Percentiles rank a stretch among this genome's conserved stretches.
Evolutionary conservation across 1,140 invertebrate species (phyloP).

Genomic region (Eufriesea mexicana): DNA sequence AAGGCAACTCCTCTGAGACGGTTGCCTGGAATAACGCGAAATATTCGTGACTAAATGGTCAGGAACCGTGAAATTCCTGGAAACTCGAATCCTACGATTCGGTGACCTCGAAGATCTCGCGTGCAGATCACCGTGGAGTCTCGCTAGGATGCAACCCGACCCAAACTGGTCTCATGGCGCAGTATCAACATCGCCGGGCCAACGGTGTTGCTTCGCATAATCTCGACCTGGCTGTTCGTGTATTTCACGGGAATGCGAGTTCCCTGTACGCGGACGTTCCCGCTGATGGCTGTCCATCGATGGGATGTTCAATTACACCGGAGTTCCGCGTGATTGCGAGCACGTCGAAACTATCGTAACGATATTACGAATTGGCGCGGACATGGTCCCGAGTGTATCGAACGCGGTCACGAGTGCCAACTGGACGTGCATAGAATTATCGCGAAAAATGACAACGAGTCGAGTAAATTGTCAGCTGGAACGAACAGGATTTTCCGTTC

Average conservation of each 20-base stretch:
- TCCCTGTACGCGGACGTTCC: not conserved
- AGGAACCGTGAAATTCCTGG: no score
- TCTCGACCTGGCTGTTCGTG: not conserved
- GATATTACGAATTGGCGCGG: not conserved
- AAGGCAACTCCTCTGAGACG: no score
- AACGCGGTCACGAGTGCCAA: not conserved
- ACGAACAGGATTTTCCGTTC: not conserved
- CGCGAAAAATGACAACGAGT: constrained; percentile 1
- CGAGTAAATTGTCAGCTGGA: not conserved
- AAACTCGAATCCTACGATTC: no score
- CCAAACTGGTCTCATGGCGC: no score
- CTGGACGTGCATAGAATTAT: constrained; percentile 8
- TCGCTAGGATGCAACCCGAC: no score
- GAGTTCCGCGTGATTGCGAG: not conserved
- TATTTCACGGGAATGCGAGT: not conserved
- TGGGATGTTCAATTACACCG: constrained; percentile 33
- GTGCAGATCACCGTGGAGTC: no score
- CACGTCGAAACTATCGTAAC: constrained; percentile 14
- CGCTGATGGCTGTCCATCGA: not conserved
- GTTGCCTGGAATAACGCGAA: no score
- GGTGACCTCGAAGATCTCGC: no score
- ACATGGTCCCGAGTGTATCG: not conserved
- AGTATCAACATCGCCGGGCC: no score
- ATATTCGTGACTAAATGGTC: no score
- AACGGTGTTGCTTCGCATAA: not conserved